A percentile compares a stretch with the other conserved stretches of the same genome.
phyloP scores from a whole-genome alignment of 2,888 invertebrate species.

The Pterobdella sp. region DNA sequence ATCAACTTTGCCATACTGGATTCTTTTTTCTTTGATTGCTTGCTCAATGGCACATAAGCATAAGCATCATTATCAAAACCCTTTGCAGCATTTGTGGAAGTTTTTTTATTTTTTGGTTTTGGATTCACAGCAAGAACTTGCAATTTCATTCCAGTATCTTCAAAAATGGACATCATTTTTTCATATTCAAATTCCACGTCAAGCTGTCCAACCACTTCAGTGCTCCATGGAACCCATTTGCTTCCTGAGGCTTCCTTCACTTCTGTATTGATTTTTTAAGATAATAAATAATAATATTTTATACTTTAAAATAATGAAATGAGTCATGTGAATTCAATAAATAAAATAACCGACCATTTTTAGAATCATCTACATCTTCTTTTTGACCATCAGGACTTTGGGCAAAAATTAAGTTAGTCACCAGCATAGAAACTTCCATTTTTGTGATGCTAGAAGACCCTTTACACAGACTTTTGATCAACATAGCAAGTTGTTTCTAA shows the following conservation, averaged over 20 bases:
- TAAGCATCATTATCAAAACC: not conserved
- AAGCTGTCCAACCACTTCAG: not conserved
- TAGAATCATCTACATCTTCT: constrained; percentile 51
- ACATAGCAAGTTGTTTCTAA: constrained; percentile 60
- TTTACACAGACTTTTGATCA: constrained; percentile 67
- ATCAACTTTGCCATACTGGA: not conserved
- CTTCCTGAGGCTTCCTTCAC: not conserved
- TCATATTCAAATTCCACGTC: not conserved
- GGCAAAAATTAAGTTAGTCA: constrained; percentile 68
- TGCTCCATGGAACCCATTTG: not conserved
- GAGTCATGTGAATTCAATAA: not conserved
- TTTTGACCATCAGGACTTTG: constrained; percentile 57
- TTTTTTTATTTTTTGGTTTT: no score
- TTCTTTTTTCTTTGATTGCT: not conserved
- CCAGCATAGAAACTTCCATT: constrained; percentile 63
- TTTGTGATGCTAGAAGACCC: constrained; percentile 64
- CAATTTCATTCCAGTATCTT: no score
- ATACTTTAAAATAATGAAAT: not conserved
- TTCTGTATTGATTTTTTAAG: not conserved
- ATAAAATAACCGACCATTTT: not conserved
- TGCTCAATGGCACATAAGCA: not conserved
- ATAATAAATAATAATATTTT: not conserved
- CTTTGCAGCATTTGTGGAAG: not conserved
- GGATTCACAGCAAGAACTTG: no score
- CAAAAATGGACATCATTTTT: constrained; percentile 2